A percentile compares a stretch with the other conserved stretches of the same genome.
Evolutionary conservation across 2,797 vertebrate genomes (phyloP).

Genomic region (Sebastes variabilis): DNA sequence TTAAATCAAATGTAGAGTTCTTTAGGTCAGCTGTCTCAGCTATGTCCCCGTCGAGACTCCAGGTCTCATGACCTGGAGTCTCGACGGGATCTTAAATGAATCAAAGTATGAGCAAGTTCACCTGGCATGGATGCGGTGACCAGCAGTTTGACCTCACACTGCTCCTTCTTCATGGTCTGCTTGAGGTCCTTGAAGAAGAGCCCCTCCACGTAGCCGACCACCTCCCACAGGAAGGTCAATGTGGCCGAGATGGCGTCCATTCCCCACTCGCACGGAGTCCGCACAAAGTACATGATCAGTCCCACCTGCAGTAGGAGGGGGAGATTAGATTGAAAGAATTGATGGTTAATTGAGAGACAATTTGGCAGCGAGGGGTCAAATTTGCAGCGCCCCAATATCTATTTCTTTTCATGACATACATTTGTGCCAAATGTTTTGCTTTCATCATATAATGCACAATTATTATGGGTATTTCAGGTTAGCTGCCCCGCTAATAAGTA

Average conservation of each 20-base stretch:
- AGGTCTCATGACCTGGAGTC: no score
- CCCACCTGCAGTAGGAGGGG: slow-evolving; percentile 86
- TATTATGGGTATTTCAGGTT: no score
- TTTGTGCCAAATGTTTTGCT: no score
- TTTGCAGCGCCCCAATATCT: no score
- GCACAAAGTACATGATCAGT: slow-evolving; percentile 98
- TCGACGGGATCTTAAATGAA: neutral
- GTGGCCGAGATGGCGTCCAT: slow-evolving; percentile 99
- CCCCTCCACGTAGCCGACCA: slow-evolving; percentile 97
- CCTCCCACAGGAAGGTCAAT: slow-evolving; percentile 98
- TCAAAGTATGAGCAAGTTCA: slow-evolving; percentile 40
- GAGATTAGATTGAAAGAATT: neutral
- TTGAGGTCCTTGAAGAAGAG: slow-evolving; percentile 99
- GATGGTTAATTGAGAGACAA: neutral
- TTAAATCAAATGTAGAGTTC: neutral
- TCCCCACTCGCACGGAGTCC: slow-evolving; percentile 98
- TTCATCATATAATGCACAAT: no score
- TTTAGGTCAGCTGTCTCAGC: neutral
- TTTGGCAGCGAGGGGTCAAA: no score
- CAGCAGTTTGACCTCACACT: slow-evolving; percentile 97
- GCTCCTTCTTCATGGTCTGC: slow-evolving; percentile 99
- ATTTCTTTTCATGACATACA: no score
- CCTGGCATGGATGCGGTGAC: slow-evolving; percentile 99
- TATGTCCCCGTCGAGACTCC: neutral
- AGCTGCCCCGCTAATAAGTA: neutral